A percentile compares a stretch with the other conserved stretches of the same genome.
Conservation (phyloP, 2,888 invertebrate species). For the Heteropelma amictum region DNA sequence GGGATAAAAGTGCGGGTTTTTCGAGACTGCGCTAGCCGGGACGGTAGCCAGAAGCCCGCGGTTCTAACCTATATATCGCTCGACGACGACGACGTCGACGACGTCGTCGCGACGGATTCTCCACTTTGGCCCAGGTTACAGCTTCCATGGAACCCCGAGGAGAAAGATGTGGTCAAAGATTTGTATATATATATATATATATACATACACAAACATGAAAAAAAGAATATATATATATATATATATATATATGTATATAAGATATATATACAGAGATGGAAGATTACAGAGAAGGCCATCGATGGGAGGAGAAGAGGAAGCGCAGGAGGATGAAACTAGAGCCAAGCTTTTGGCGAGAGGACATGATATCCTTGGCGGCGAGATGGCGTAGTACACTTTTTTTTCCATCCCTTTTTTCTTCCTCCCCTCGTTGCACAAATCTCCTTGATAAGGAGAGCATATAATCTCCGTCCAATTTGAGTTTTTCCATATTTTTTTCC, state of each 20-base stretch:
- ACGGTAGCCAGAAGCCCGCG: constrained; percentile 47
- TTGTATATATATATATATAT: constrained; percentile 2
- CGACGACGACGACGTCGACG: constrained; percentile 29
- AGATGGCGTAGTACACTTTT: constrained; percentile 1
- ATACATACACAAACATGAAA: background rate
- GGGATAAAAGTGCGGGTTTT: background rate
- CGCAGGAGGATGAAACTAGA: constrained; percentile 21
- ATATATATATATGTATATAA: background rate
- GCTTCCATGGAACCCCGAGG: constrained; percentile 25
- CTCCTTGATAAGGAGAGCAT: background rate
- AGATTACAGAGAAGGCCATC: too few relatives aligned
- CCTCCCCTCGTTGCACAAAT: background rate
- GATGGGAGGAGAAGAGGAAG: too few relatives aligned
- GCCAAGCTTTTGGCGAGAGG: constrained; percentile 46
- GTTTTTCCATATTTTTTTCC: too few relatives aligned
- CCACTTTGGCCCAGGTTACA: constrained; percentile 23
- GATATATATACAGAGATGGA: background rate
- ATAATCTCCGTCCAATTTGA: too few relatives aligned
- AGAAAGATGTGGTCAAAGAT: constrained; percentile 50
- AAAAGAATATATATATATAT: too few relatives aligned
- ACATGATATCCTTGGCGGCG: constrained; percentile 25
- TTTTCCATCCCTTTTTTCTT: constrained; percentile 1
- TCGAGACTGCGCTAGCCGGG: constrained; percentile 42
- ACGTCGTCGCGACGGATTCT: constrained; percentile 50
- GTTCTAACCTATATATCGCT: constrained; percentile 23